Percentiles rank a stretch among this genome's conserved stretches.
Evolutionary conservation across 2,888 invertebrate genomes (phyloP).

Genomic region (Lysandra bellargus): DNA sequence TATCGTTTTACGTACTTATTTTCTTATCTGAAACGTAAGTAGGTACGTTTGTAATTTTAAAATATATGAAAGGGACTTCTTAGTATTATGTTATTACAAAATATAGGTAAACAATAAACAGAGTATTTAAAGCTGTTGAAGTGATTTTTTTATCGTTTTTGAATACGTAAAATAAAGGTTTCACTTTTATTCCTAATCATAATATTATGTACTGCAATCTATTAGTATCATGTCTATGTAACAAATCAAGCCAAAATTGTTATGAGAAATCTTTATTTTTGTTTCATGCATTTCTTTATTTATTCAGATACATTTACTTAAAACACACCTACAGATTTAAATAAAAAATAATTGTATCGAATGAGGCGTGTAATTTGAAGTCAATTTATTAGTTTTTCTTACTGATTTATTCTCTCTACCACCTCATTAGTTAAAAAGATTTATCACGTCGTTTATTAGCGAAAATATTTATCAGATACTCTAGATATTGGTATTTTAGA

Average conservation of each 20-base stretch:
- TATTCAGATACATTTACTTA: not conserved
- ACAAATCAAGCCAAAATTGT: not conserved
- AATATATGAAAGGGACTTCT: no score
- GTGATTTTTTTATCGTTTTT: no score
- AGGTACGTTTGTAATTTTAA: no score
- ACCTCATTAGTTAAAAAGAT: constrained; percentile 58
- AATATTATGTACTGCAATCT: no score
- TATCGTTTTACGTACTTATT: not conserved
- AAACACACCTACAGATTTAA: not conserved
- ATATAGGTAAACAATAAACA: no score
- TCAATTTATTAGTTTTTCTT: constrained; percentile 29
- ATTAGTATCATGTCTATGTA: no score
- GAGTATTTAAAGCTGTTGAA: no score
- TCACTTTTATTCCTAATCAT: no score
- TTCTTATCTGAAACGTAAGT: no score
- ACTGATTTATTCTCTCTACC: constrained; percentile 42
- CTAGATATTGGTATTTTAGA: constrained; percentile 58
- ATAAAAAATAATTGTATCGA: not conserved
- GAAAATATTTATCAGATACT: constrained; percentile 73
- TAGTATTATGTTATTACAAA: no score
- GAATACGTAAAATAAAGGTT: no score
- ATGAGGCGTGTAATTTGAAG: not conserved
- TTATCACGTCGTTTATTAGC: constrained; percentile 76
- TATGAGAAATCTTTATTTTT: no score
- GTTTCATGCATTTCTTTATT: not conserved